Conservation (phyloP, 2,113 vertebrate species). For the Ciconia stormi region DNA sequence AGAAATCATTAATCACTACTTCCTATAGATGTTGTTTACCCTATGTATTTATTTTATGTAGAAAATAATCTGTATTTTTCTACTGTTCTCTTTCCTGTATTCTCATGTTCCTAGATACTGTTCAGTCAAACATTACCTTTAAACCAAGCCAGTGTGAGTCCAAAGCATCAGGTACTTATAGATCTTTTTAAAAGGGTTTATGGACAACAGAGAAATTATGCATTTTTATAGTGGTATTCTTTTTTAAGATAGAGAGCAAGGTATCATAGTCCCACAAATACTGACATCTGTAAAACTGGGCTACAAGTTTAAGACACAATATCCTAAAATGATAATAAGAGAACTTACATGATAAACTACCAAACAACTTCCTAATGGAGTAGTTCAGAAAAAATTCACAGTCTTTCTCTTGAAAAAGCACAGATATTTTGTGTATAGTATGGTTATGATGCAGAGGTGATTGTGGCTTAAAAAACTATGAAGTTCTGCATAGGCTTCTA, state of each 20-base stretch:
- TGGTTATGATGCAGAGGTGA: neutral
- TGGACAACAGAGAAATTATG: neutral
- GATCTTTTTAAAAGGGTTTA: neutral
- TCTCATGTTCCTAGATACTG: neutral
- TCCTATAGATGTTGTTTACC: neutral
- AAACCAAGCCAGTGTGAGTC: neutral
- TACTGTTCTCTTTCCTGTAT: neutral
- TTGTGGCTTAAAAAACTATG: neutral
- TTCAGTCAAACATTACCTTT: neutral
- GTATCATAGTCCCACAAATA: neutral
- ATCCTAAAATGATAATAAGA: neutral
- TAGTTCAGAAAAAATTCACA: neutral
- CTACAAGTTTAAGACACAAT: neutral
- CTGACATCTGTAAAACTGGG: neutral
- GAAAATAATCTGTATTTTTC: neutral
- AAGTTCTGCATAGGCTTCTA: neutral
- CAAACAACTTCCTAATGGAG: neutral
- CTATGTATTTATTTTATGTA: neutral
- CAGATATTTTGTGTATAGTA: neutral
- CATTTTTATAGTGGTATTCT: neutral
- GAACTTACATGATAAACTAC: neutral
- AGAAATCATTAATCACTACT: neutral
- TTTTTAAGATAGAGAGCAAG: neutral
- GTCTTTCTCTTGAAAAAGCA: neutral
- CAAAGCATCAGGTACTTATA: neutral